These are phyloP conservation scores for Sminthurides aquaticus DNA, from an alignment of 2,888 invertebrate species.

Conservation along the genomic window DNA sequence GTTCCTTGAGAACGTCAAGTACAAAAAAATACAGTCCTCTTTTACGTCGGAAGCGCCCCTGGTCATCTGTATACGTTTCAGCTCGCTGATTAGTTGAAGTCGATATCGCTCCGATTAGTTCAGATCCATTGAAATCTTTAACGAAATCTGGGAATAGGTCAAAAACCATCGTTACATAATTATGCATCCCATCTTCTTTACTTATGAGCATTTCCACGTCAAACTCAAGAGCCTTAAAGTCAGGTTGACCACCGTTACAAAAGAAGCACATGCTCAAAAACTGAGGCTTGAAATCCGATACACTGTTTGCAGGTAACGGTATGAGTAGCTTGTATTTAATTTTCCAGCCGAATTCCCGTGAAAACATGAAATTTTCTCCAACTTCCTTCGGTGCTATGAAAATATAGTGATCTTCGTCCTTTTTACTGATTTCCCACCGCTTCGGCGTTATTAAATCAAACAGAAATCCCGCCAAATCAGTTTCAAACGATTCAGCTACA, in stretches of 20 bases:
- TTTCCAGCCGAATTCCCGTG: constrained; percentile 2
- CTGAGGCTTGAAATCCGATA: no score
- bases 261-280: background rate
- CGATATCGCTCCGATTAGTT: constrained; percentile 10
- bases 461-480: background rate
- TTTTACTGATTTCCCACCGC: constrained; percentile 3
- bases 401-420: constrained; percentile 12
- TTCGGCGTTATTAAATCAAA: constrained; percentile 10
- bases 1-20: constrained; percentile 22
- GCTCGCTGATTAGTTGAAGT: constrained; percentile 1
- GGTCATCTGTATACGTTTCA: background rate
- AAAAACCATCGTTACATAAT: no score
- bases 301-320: no score
- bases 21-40: constrained; percentile 32
- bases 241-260: background rate
- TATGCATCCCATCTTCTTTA: no score
- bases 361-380: background rate
- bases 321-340: constrained; percentile 10
- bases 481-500: background rate
- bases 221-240: no score
- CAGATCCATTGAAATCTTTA: constrained; percentile 4
- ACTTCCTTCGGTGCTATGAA: background rate
- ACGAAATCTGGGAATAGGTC: constrained; percentile 12
- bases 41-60: constrained; percentile 21
- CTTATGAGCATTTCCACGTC: no score